Conservation (phyloP, 2,888 invertebrate genomes). For the Catocala nupta region DNA sequence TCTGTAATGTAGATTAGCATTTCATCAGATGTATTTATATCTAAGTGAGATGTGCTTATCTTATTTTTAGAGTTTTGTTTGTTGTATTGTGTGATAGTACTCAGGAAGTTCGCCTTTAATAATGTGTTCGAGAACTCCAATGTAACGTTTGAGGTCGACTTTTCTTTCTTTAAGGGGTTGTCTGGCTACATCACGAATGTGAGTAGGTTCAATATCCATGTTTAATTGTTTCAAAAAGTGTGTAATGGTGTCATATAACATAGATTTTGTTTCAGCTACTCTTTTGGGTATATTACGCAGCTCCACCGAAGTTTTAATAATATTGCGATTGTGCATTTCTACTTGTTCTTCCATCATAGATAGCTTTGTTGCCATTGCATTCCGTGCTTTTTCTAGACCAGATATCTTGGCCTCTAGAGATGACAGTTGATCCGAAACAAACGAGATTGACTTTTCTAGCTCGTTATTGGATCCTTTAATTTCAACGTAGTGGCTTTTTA, state of each 20-base stretch:
- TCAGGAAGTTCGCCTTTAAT: slow-evolving; percentile 1
- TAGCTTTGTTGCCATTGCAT: no score
- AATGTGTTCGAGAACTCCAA: slow-evolving; percentile 3
- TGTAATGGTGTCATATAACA: no score
- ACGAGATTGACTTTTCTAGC: slow-evolving; percentile 5
- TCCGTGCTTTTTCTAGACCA: no score
- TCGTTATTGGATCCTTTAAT: not conserved
- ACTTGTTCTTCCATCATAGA: no score
- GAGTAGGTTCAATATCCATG: not conserved
- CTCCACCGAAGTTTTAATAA: no score
- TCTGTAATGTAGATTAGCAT: no score
- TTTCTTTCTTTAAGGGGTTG: slow-evolving; percentile 10
- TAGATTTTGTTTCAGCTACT: no score
- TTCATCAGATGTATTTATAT: no score
- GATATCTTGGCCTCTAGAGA: not conserved
- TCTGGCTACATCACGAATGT: slow-evolving; percentile 3
- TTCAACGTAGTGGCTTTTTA: slow-evolving; percentile 1
- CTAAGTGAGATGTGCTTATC: no score
- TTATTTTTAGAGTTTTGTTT: no score
- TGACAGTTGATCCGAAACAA: slow-evolving; percentile 2
- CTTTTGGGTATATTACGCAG: no score
- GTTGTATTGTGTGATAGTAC: not conserved
- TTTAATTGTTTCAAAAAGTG: slow-evolving; percentile 1
- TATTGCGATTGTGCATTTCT: no score
- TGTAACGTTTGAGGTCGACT: not conserved